A percentile compares a stretch with the other conserved stretches of the same genome.
Conservation (phyloP, 2,888 invertebrate genomes). For the Gibbula magus region DNA sequence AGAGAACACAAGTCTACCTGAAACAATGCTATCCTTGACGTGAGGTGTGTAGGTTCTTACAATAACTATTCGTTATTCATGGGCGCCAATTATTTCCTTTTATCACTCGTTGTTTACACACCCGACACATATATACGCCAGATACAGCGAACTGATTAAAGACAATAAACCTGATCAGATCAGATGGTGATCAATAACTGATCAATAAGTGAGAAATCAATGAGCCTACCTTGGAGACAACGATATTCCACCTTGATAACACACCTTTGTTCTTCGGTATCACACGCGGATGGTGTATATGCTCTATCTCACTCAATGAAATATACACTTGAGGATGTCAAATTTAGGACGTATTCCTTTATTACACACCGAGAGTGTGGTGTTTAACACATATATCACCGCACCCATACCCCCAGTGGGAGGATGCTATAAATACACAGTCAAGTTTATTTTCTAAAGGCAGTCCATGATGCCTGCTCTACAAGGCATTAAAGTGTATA, state of each 20-base stretch:
- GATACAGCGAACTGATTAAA: neutral
- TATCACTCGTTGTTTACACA: neutral
- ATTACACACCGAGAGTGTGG: no score
- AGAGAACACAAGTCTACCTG: no score
- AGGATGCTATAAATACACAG: neutral
- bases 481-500: no score
- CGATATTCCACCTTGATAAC: neutral
- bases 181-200: neutral
- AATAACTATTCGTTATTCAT: no score
- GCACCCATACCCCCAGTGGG: neutral
- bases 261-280: neutral
- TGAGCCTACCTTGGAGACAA: slow-evolving; percentile 2
- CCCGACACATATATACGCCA: neutral
- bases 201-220: neutral
- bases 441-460: no score
- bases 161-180: neutral
- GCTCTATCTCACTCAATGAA: neutral
- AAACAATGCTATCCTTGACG: no score
- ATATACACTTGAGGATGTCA: neutral
- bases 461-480: no score
- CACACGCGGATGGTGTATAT: neutral
- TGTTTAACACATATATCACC: neutral
- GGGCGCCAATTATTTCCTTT: no score
- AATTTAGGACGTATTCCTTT: neutral
- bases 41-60: no score